phyloP scores from a whole-genome alignment of 1,140 invertebrate genomes.

The Ridgeia piscesae region DNA sequence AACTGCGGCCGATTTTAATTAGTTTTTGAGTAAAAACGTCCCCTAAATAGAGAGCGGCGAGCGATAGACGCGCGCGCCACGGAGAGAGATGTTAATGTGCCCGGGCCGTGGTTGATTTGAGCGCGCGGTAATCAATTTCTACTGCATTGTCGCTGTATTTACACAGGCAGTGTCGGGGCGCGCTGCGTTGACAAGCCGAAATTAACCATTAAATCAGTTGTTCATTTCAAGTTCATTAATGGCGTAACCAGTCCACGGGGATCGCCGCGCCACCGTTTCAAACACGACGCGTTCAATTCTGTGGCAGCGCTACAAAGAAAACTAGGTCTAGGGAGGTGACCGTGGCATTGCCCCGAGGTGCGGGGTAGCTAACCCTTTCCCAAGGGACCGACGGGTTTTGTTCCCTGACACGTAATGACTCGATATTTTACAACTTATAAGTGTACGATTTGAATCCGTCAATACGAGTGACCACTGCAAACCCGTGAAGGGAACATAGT shows the following conservation, averaged over 20 bases:
- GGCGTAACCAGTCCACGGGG: background rate
- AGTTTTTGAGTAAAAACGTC: constrained; percentile 1
- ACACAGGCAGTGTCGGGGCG: background rate
- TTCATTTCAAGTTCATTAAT: constrained; percentile 6
- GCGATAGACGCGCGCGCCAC: background rate
- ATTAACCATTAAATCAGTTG: background rate
- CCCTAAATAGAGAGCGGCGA: background rate
- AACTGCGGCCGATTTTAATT: background rate
- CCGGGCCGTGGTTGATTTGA: background rate
- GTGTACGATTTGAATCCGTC: background rate
- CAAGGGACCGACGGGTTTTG: background rate
- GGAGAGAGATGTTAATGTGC: background rate
- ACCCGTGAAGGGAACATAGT: background rate
- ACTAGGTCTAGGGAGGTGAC: background rate
- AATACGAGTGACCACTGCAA: background rate
- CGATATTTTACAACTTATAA: background rate
- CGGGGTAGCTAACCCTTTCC: background rate
- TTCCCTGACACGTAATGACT: background rate
- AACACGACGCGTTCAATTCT: background rate
- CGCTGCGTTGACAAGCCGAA: background rate
- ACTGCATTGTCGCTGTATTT: background rate
- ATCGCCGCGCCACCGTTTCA: background rate
- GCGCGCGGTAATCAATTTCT: background rate
- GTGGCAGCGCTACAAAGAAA: background rate
- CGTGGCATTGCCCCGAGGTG: background rate